These are phyloP conservation scores for Meloidogyne exigua DNA, from an alignment of 1,140 invertebrate genomes.

Conservation along the genomic window DNA sequence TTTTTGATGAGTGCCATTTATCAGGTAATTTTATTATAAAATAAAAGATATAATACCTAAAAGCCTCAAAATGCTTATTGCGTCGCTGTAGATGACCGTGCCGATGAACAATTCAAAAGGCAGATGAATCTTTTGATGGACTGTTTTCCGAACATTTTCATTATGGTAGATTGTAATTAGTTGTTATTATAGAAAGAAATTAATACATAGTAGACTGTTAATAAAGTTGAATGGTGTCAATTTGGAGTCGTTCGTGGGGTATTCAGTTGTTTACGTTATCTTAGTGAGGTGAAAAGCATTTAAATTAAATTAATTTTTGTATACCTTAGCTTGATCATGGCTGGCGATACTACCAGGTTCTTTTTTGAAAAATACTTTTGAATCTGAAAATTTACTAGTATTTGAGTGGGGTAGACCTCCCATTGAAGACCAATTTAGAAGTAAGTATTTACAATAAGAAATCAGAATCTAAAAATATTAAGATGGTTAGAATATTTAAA, in stretches of 20 bases:
- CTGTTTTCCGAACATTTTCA: slow-evolving; percentile 53
- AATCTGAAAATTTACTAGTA: slow-evolving; percentile 24
- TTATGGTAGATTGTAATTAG: slow-evolving; percentile 46
- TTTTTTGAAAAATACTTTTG: background rate
- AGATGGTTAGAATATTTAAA: slow-evolving; percentile 59
- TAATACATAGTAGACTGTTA: background rate
- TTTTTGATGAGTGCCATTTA: slow-evolving; percentile 48
- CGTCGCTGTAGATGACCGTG: slow-evolving; percentile 47
- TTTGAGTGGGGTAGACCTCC: slow-evolving; percentile 51
- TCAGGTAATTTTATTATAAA: slow-evolving; percentile 14
- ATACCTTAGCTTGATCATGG: slow-evolving; percentile 30
- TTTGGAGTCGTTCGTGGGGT: slow-evolving; percentile 47
- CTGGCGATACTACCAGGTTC: slow-evolving; percentile 55
- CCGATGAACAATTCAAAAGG: slow-evolving; percentile 43
- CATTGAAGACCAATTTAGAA: slow-evolving; percentile 56
- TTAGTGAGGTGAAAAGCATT: slow-evolving; percentile 22
- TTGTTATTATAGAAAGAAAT: too few species aligned
- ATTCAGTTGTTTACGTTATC: slow-evolving; percentile 46
- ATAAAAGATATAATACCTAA: background rate
- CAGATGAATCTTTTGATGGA: slow-evolving; percentile 38
- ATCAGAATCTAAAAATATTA: slow-evolving; percentile 42
- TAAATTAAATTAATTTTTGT: too few species aligned
- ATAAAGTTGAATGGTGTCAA: slow-evolving; percentile 34
- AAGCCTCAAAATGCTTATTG: slow-evolving; percentile 57
- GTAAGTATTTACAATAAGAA: slow-evolving; percentile 39